Conservation (phyloP, 2,888 invertebrate genomes). For the Scrobipalpa atriplicella region DNA sequence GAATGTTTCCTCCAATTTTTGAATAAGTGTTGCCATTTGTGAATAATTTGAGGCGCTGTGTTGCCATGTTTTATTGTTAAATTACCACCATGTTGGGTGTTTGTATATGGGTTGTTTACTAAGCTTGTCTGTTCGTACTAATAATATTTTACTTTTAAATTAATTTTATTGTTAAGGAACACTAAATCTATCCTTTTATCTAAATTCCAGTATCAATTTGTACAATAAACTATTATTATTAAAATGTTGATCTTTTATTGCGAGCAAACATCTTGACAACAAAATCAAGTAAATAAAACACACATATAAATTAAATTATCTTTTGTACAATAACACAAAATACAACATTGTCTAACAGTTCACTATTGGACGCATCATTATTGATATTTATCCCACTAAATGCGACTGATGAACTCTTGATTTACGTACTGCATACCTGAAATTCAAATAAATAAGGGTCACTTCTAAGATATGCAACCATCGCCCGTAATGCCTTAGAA, state of each 20-base stretch:
- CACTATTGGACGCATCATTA: slow-evolving; percentile 53
- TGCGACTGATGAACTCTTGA: slow-evolving; percentile 50
- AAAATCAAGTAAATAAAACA: background rate
- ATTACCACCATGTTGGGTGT: slow-evolving; percentile 61
- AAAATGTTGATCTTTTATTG: slow-evolving; percentile 63
- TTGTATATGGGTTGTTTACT: slow-evolving; percentile 71
- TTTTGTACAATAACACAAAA: slow-evolving; percentile 72
- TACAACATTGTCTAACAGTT: slow-evolving; percentile 60
- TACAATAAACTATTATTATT: slow-evolving; percentile 72
- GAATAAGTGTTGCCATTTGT: slow-evolving; percentile 16
- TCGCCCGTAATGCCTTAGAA: no score
- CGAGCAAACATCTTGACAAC: slow-evolving; percentile 41
- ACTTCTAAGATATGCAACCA: no score
- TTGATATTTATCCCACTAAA: slow-evolving; percentile 39
- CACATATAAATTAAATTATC: slow-evolving; percentile 51
- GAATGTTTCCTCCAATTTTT: background rate
- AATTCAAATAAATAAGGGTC: slow-evolving; percentile 38
- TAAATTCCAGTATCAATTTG: slow-evolving; percentile 78
- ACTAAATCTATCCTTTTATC: slow-evolving; percentile 68
- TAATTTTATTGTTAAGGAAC: slow-evolving; percentile 63
- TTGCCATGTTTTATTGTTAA: slow-evolving; percentile 51
- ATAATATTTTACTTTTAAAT: slow-evolving; percentile 57
- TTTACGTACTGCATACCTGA: slow-evolving; percentile 61
- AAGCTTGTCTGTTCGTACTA: slow-evolving; percentile 61
- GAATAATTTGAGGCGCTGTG: slow-evolving; percentile 36